Conservation (phyloP, 2,113 vertebrate genomes). For the Reinhardtius hippoglossoides region DNA sequence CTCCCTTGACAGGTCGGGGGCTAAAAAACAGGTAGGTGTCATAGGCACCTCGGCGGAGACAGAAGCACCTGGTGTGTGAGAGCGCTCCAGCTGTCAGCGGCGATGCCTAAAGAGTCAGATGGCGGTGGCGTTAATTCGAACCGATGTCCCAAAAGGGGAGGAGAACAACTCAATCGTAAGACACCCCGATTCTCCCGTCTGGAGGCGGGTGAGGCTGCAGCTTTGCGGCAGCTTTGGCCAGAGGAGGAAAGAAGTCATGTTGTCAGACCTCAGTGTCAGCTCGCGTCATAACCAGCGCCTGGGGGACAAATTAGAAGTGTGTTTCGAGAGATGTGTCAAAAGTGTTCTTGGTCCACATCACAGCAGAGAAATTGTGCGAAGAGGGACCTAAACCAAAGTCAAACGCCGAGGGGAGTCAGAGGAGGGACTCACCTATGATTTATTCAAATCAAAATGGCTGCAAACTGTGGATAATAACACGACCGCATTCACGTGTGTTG, state of each 20-base stretch:
- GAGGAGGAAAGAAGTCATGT: slow-evolving; percentile 80
- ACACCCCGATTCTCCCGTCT: slow-evolving; percentile 63
- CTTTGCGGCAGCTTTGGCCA: slow-evolving; percentile 71
- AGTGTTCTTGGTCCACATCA: slow-evolving; percentile 81
- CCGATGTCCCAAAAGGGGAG: slow-evolving; percentile 75
- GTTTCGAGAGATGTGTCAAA: slow-evolving; percentile 82
- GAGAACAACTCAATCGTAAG: slow-evolving; percentile 62
- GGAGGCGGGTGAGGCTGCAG: slow-evolving; percentile 65
- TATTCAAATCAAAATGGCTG: slow-evolving; percentile 54
- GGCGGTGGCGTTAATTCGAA: slow-evolving; percentile 74
- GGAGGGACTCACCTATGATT: slow-evolving; percentile 71
- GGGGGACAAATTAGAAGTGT: slow-evolving; percentile 80
- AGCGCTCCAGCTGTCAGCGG: slow-evolving; percentile 75
- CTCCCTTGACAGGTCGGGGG: slow-evolving; percentile 82
- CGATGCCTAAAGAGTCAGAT: slow-evolving; percentile 66
- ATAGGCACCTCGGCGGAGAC: slow-evolving; percentile 72
- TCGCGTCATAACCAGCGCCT: slow-evolving; percentile 74
- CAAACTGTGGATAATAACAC: slow-evolving; percentile 52
- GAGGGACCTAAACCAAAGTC: slow-evolving; percentile 72
- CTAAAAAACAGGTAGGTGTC: slow-evolving; percentile 85
- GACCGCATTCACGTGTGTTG: slow-evolving; percentile 13
- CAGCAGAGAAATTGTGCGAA: slow-evolving; percentile 61
- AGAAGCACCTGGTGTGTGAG: slow-evolving; percentile 81
- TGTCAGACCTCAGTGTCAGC: slow-evolving; percentile 82
- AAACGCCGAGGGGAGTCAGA: slow-evolving; percentile 63